Evolutionary conservation across 1,140 invertebrate genomes (phyloP).

Genomic region (Psix sp.): DNA sequence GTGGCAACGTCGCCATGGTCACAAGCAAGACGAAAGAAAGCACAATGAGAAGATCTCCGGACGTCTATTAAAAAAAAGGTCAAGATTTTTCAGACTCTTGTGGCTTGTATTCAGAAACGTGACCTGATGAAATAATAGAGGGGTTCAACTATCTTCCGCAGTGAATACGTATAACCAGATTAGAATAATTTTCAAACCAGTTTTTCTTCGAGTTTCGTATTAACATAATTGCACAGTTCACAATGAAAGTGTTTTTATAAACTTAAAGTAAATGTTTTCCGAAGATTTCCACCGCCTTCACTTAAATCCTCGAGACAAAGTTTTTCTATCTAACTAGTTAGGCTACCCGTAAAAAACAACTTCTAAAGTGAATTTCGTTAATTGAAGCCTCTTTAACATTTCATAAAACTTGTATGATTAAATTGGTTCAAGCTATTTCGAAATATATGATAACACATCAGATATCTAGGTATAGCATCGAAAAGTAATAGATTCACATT

Average conservation of each 20-base stretch:
- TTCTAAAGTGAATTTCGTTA: no score
- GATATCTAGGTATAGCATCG: slow-evolving; percentile 13
- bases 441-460: slow-evolving; percentile 14
- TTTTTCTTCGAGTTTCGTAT: slow-evolving; percentile 10
- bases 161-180: slow-evolving; percentile 35
- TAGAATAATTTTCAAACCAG: slow-evolving; percentile 32
- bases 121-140: slow-evolving; percentile 54
- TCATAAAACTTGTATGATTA: neutral
- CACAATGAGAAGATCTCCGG: slow-evolving; percentile 41
- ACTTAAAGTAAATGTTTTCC: slow-evolving; percentile 1
- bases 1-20: slow-evolving; percentile 15
- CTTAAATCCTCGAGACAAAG: no score
- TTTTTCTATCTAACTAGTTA: no score
- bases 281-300: neutral
- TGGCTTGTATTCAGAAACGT: slow-evolving; percentile 43
- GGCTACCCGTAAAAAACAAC: no score
- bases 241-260: no score
- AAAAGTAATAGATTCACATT: slow-evolving; percentile 26
- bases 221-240: slow-evolving; percentile 23
- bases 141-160: slow-evolving; percentile 21
- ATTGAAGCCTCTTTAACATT: no score
- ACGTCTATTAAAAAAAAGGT: slow-evolving; percentile 51
- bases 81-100: slow-evolving; percentile 47
- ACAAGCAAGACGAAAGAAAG: slow-evolving; percentile 29
- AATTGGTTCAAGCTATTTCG: slow-evolving; percentile 7